Evolutionary conservation across 1,140 invertebrate species (phyloP), one percentile per base, ranked within the genome.

Genomic region (Drosophila virilis): DNA sequence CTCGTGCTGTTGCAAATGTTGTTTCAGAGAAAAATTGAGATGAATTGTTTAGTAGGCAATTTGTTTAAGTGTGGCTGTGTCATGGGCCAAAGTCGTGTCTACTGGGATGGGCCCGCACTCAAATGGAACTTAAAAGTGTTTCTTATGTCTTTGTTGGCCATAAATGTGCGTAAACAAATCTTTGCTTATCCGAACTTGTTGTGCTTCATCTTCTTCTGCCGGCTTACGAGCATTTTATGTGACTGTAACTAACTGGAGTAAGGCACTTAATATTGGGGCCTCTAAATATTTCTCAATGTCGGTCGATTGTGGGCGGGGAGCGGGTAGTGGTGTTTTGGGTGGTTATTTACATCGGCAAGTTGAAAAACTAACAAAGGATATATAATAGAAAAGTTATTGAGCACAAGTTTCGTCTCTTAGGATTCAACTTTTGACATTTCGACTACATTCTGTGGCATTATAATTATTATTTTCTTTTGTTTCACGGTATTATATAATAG

Each of bases 1-100:
- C 6, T 28, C 22, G 22, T 28, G 22, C 22, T 28, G 50, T 17
- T 45, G 52, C 54, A 59, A 66, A 69, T 77, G 74, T 77, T 62
- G 61, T 43, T 67, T 50, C 45, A 40, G 43, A 43, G 8, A 35
- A 38, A 60, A 65, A 85, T 73, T 70, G 66, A 81, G 82, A 85
- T 86, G 80, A 86, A 86, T 85, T 80, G 78, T 80, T 85, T 60
- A 85, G 74, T 85, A 80, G 76, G 67, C 70, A 85, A 78, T 80
- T 85, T 72, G 67, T 60, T 71, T 80, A 85, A 85, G 77, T 85
- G 69, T 28, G 22, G 22, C 78, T 81, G 67, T 48, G 40, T 33
- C 54, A 15, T 50, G 9, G 17, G 57, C 57, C 15, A n/a, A 12
- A 46, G 33, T 45, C 35, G 8, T 32, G 48, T 51, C 46, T 35